phyloP scores from a whole-genome alignment of 2,113 vertebrate species.

The Tautogolabrus adspersus region DNA sequence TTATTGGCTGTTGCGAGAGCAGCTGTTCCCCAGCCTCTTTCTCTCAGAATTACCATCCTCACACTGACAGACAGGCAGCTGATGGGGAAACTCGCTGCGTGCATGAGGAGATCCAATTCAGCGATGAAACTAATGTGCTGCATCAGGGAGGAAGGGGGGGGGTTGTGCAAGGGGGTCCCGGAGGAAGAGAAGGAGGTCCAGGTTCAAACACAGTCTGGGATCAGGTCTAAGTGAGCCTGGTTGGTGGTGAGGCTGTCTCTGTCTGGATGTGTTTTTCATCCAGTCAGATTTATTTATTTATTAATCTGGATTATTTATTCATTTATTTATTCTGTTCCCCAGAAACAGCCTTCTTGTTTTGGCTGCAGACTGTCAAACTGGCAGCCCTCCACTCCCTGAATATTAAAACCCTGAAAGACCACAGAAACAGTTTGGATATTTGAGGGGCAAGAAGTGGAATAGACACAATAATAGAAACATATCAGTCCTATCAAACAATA shows the following conservation, averaged over 20 bases:
- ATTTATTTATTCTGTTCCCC: constrained; percentile 63
- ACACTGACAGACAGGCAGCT: constrained; percentile 81
- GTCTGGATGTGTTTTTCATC: not conserved
- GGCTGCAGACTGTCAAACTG: constrained; percentile 65
- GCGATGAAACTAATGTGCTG: constrained; percentile 79
- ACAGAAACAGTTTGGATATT: constrained; percentile 57
- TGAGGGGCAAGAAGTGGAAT: constrained; percentile 8
- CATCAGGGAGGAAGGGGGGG: constrained; percentile 54
- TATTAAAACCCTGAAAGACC: constrained; percentile 53
- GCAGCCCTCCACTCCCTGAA: constrained; percentile 53
- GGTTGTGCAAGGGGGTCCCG: constrained; percentile 11
- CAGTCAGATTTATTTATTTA: constrained; percentile 35
- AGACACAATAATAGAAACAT: constrained; percentile 54
- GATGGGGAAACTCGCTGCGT: constrained; percentile 76
- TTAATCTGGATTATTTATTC: constrained; percentile 54
- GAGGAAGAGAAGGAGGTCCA: constrained; percentile 29
- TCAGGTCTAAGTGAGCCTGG: not conserved
- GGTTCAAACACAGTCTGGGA: constrained; percentile 44
- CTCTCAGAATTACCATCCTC: constrained; percentile 82
- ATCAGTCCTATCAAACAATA: constrained; percentile 7
- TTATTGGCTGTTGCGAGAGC: constrained; percentile 87
- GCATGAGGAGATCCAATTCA: constrained; percentile 82
- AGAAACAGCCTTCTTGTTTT: constrained; percentile 55
- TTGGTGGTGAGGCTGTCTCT: not conserved
- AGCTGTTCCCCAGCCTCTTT: constrained; percentile 84